phyloP scores from a whole-genome alignment of 2,113 vertebrate genomes.

The Rana temporaria region DNA sequence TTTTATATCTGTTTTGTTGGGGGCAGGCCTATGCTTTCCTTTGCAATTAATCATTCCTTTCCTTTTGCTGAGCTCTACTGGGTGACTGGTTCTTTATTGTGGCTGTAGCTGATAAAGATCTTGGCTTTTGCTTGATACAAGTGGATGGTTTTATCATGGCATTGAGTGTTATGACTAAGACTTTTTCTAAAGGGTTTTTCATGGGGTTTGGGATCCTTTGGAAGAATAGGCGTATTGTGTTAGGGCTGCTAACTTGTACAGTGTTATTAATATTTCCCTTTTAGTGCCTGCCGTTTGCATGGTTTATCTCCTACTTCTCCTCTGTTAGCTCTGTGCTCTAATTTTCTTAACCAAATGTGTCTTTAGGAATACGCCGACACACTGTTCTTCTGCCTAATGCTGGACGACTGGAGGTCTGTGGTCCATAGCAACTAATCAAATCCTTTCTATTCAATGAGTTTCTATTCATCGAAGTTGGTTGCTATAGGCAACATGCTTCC shows the following conservation, averaged over 20 bases:
- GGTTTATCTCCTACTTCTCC: constrained; percentile 4
- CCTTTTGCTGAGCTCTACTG: not conserved
- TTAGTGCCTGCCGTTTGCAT: constrained; percentile 6
- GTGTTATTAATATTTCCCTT: not conserved
- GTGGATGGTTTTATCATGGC: not conserved
- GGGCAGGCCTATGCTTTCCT: not conserved
- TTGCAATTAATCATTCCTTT: constrained; percentile 8
- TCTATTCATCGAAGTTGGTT: too few relatives aligned
- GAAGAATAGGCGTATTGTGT: constrained; percentile 16
- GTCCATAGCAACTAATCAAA: too few relatives aligned
- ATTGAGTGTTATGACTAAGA: not conserved
- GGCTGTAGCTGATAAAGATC: not conserved
- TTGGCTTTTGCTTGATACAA: not conserved
- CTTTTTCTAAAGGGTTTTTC: not conserved
- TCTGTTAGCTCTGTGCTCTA: not conserved
- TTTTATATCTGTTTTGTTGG: not conserved
- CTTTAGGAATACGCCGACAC: not conserved
- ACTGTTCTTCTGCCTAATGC: too few relatives aligned
- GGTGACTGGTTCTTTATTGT: not conserved
- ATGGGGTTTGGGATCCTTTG: not conserved
- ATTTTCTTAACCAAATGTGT: constrained; percentile 12
- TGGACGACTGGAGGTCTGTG: too few relatives aligned
- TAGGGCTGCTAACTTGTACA: constrained; percentile 20
- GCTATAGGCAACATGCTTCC: too few relatives aligned
- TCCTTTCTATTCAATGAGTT: too few relatives aligned